Base-by-base conservation (phyloP, 2,113 vertebrate genomes). In the Gnathonemus longibarbis region DNA sequence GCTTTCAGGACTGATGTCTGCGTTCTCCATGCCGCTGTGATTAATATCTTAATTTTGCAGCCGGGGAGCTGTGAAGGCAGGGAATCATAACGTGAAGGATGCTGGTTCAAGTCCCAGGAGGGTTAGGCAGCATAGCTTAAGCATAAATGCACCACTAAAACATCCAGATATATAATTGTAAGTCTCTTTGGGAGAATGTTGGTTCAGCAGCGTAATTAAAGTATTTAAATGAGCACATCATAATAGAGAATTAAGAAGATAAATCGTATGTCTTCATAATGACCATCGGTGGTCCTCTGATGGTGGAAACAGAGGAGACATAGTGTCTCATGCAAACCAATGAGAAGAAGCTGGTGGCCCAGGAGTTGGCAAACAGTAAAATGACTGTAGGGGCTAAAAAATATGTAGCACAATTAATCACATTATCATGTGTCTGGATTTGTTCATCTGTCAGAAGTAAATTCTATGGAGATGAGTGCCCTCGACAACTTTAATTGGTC, bases 371-470 rank as follows among this genome's bases (percentile, higher is more conserved):
- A 46, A 84, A 27, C 48, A 89, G 52, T 49, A 89, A 58, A 56
- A 35, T 39, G 17, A 56, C n/a, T 31, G 39, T 52, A n/a, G 77
- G 77, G 74, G 35, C 17, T 53, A 53, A 7, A 17, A 84, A 84
- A 84, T 42, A 56, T 84, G 50, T n/a, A 8, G 35, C 21, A 62
- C 27, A 42, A 84, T 89, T 84, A 89, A 84, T 13, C n/a, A 83
- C 49, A 84, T 52, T 83, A 56, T 83, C 49, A 83, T 84, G 35
- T 84, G 80, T 83, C 89, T 84, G 80, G 50, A 84, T 80, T 77
- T 89, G 48, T 66, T 89, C 88, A n/a, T 15, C 46, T 27, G 15
- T 80, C 46, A 80, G 21, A 89, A 89, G 46, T 27, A 62, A 62
- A 46, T 84, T 87, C 46, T 13, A 19, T 31, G 52, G 52, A 84